Evolutionary conservation across 2,113 vertebrate species (phyloP).

Genomic region (Mus pahari): DNA sequence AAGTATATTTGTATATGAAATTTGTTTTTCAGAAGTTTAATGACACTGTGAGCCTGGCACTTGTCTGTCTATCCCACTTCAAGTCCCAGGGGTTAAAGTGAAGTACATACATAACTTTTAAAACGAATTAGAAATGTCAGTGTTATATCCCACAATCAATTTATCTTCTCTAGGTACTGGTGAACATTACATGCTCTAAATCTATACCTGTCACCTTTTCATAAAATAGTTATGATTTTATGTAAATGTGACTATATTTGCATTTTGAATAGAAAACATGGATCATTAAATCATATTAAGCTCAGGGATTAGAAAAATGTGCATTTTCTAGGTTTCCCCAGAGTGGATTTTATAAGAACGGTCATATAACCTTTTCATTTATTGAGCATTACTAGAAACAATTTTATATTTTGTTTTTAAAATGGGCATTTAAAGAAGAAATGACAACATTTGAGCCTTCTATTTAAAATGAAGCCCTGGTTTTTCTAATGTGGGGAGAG

Average conservation of each 20-base stretch:
- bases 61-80: not conserved
- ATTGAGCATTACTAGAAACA: conserved; percentile 49
- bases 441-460: not conserved
- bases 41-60: not conserved
- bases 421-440: not conserved
- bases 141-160: conserved; percentile 27
- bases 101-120: not conserved
- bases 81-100: not conserved
- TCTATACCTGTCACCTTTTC: not conserved
- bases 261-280: conserved; percentile 52
- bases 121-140: not conserved
- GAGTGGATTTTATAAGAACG: conserved; percentile 41
- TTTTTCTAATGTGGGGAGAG: not conserved
- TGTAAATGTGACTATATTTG: not conserved
- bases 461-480: not conserved
- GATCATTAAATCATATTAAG: conserved; percentile 23
- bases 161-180: not conserved
- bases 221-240: conserved; percentile 36
- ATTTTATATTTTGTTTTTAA: conserved; percentile 10
- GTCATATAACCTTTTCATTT: conserved; percentile 57
- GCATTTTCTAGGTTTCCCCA: conserved; percentile 8
- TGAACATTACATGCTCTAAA: not conserved
- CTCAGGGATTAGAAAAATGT: conserved; percentile 36
- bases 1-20: not conserved
- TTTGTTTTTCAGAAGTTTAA: not conserved